These are phyloP conservation scores for Romanogobio albipinnatus DNA, from an alignment of 2,113 vertebrate species.

Conservation along the genomic window DNA sequence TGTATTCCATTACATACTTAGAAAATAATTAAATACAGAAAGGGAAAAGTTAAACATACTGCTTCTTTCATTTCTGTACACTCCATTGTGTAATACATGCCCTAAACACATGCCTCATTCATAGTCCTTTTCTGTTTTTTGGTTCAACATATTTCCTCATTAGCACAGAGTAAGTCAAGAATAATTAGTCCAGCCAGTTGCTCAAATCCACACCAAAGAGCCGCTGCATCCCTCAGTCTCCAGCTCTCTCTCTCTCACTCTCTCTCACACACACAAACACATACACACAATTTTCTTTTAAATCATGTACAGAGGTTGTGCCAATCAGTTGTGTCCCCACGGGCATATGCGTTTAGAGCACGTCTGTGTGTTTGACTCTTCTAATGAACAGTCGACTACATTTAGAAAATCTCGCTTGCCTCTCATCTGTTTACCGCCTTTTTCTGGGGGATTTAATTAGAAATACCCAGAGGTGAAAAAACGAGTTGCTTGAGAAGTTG, in stretches of 20 bases:
- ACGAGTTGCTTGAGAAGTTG: not conserved
- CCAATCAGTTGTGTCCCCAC: not conserved
- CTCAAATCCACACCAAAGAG: conserved; percentile 6
- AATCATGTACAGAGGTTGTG: not conserved
- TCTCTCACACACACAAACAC: not conserved
- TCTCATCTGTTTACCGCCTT: not conserved
- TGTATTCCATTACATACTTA: too few relatives aligned
- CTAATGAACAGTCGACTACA: conserved; percentile 14
- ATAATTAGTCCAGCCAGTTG: conserved; percentile 44
- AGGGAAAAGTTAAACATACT: too few relatives aligned
- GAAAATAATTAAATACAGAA: too few relatives aligned
- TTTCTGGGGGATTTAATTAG: conserved; percentile 3
- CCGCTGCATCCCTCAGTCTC: not conserved
- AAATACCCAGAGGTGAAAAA: conserved; percentile 1
- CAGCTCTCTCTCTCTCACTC: conserved; percentile 27
- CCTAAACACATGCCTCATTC: not conserved
- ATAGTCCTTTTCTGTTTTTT: conserved; percentile 29
- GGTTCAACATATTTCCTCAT: conserved; percentile 11
- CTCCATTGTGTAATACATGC: not conserved
- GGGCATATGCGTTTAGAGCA: not conserved
- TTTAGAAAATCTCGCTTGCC: conserved; percentile 7
- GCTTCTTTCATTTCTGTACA: not conserved
- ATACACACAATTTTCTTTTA: not conserved
- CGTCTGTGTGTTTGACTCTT: not conserved
- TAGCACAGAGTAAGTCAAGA: conserved; percentile 26